These are phyloP conservation scores for Lepidurus packardi DNA, from an alignment of 1,140 invertebrate genomes.

Conservation along the genomic window DNA sequence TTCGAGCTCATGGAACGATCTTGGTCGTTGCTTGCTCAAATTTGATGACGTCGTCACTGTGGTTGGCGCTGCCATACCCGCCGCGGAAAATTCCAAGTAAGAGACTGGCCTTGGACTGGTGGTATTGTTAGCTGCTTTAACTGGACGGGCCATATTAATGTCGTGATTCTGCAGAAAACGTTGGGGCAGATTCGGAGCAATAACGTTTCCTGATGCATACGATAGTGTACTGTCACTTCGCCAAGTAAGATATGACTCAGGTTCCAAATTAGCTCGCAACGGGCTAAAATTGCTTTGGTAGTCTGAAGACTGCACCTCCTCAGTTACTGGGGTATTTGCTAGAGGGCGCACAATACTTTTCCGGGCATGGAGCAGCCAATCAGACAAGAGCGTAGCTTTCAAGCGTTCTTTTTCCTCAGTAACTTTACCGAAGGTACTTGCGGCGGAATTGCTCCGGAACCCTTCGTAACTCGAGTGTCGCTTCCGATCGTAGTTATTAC, in stretches of 20 bases:
- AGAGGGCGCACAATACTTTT: not conserved
- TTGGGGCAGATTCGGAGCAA: not conserved
- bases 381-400: constrained; percentile 47
- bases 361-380: constrained; percentile 50
- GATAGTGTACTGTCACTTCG: not conserved
- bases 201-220: not conserved
- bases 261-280: constrained; percentile 11
- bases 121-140: not conserved
- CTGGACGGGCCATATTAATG: not conserved
- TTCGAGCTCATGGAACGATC: constrained; percentile 24
- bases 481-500: not conserved
- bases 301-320: not conserved
- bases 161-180: not conserved
- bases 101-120: constrained; percentile 27
- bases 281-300: not conserved
- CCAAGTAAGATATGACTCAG: constrained; percentile 18
- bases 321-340: not conserved
- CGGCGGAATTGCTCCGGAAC: not conserved
- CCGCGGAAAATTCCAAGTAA: not conserved
- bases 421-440: not conserved
- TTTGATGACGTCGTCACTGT: not conserved
- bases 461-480: constrained; percentile 6
- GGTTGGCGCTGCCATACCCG: not conserved
- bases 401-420: constrained; percentile 39
- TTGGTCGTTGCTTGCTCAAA: not conserved